Evolutionary conservation across 1,140 invertebrate species (phyloP).

Genomic region (Pogonomyrmex californicus): DNA sequence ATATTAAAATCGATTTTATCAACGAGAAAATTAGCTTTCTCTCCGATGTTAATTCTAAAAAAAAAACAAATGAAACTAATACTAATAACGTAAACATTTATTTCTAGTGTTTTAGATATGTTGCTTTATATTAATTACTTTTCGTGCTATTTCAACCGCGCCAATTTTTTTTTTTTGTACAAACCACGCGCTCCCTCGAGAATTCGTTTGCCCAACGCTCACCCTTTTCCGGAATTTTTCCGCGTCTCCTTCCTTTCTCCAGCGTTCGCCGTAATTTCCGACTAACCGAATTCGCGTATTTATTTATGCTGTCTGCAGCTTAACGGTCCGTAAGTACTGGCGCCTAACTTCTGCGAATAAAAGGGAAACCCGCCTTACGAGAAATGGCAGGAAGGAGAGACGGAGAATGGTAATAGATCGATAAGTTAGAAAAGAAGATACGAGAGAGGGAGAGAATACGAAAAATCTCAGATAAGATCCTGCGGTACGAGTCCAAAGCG

Average conservation of each 20-base stretch:
- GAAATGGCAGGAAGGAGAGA: not conserved
- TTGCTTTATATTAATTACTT: slow-evolving; percentile 40
- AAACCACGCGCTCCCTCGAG: not conserved
- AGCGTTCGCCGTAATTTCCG: slow-evolving; percentile 67
- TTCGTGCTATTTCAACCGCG: not conserved
- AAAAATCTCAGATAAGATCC: not conserved
- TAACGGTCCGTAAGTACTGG: slow-evolving; percentile 67
- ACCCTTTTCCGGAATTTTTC: slow-evolving; percentile 49
- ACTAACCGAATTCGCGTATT: slow-evolving; percentile 70
- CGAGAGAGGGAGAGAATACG: not conserved
- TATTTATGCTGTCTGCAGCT: slow-evolving; percentile 70
- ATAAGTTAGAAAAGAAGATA: not conserved
- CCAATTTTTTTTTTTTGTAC: not conserved
- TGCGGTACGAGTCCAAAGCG: not conserved
- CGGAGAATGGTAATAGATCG: slow-evolving; percentile 3
- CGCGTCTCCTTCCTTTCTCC: slow-evolving; percentile 45
- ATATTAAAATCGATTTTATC: not conserved
- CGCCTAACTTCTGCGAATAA: slow-evolving; percentile 61
- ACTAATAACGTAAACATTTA: not conserved
- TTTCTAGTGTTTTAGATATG: not conserved
- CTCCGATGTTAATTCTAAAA: too few species aligned
- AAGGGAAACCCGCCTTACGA: not conserved
- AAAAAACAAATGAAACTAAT: not conserved
- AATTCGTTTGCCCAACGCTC: slow-evolving; percentile 32
- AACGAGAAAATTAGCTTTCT: not conserved